phyloP scores from a whole-genome alignment of 2,113 vertebrate genomes.

The Perca fluviatilis region DNA sequence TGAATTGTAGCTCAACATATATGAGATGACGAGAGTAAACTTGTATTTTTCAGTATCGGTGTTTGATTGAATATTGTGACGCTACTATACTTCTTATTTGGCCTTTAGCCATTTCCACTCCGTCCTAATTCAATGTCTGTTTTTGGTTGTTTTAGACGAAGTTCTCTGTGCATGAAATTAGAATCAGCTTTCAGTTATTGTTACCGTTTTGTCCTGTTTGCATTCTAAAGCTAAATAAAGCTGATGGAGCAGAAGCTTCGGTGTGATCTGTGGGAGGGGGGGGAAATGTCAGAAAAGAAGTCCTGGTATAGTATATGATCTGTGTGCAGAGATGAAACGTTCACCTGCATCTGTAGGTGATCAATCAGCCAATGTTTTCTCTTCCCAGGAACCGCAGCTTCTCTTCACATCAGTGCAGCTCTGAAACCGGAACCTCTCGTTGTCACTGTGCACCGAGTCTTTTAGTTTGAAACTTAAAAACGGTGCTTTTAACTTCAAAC shows the following conservation, averaged over 20 bases:
- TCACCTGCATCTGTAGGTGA: neutral
- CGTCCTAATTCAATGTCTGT: neutral
- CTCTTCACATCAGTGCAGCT: too few species aligned
- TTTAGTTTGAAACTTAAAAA: too few species aligned
- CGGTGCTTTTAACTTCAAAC: too few species aligned
- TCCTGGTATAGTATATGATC: too few species aligned
- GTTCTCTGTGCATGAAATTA: neutral
- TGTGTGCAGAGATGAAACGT: neutral
- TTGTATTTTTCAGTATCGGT: conserved; percentile 6
- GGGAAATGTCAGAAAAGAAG: too few species aligned
- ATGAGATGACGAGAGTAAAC: neutral
- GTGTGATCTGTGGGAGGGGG: neutral
- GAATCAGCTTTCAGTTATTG: neutral
- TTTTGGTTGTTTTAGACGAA: neutral
- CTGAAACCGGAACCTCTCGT: too few species aligned
- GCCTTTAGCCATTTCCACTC: too few species aligned
- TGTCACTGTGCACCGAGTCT: too few species aligned
- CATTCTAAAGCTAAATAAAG: conserved; percentile 56
- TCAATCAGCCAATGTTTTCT: too few species aligned
- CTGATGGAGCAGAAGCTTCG: conserved; percentile 13
- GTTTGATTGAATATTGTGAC: conserved; percentile 30
- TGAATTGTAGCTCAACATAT: conserved; percentile 23
- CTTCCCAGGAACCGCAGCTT: too few species aligned
- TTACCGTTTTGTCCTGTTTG: conserved; percentile 36
- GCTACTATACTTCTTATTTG: neutral